Evolutionary conservation across 2,797 vertebrate genomes (phyloP).

Genomic region (Babyrousa celebensis): DNA sequence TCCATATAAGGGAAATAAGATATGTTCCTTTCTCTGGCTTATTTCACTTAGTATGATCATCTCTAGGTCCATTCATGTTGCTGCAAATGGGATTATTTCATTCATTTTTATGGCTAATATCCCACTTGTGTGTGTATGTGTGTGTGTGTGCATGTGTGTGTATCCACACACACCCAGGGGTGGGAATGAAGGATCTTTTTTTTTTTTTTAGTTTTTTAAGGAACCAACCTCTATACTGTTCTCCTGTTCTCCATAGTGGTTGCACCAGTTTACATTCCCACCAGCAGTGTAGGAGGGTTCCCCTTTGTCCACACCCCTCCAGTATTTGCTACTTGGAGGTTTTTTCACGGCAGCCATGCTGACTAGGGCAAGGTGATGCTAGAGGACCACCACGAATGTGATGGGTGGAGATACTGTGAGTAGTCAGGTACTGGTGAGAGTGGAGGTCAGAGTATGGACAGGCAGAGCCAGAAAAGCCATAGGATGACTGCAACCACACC

Average conservation of each 20-base stretch:
- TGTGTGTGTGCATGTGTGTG: too few species aligned
- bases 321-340: neutral
- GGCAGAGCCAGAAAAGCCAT: neutral
- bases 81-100: neutral
- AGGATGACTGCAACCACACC: neutral
- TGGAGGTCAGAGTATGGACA: neutral
- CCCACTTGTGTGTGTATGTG: too few species aligned
- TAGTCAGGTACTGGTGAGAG: too few species aligned
- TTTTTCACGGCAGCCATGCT: neutral
- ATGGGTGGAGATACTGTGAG: neutral
- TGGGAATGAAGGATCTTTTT: too few species aligned
- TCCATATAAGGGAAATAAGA: neutral
- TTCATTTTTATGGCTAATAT: neutral
- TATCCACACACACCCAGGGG: too few species aligned
- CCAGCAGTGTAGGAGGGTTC: too few species aligned
- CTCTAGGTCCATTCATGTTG: neutral
- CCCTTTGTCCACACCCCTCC: too few species aligned
- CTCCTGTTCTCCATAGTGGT: too few species aligned
- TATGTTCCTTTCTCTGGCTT: neutral
- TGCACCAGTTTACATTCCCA: too few species aligned
- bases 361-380: neutral
- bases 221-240: too few species aligned
- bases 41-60: neutral
- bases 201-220: too few species aligned
- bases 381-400: neutral